These are phyloP conservation scores for Neelides sp. DNA, from an alignment of 1,140 invertebrate species.

Conservation along the genomic window DNA sequence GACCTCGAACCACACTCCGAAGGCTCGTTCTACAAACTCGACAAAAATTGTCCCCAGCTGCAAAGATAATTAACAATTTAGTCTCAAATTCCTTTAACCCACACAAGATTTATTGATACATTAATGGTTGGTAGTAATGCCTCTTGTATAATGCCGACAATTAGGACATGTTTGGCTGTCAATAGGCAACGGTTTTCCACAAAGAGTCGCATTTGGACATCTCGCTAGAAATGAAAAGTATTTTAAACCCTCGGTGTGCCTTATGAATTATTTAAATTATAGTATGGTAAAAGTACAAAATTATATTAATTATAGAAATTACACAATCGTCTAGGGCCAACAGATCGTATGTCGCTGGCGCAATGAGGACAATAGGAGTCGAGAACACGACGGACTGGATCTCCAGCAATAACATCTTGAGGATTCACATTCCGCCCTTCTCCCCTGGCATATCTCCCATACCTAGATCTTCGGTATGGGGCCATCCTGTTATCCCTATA, in stretches of 20 bases:
- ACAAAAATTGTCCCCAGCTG: constrained; percentile 27
- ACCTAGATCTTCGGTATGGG: constrained; percentile 15
- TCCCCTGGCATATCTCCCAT: constrained; percentile 9
- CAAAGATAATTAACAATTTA: constrained; percentile 1
- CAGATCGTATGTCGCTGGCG: constrained; percentile 27
- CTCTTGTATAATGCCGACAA: constrained; percentile 27
- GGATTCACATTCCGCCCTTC: constrained; percentile 6
- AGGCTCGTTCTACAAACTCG: constrained; percentile 27
- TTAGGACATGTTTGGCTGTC: constrained; percentile 23
- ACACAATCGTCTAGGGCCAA: constrained; percentile 22
- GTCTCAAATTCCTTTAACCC: neutral
- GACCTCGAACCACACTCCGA: constrained; percentile 20
- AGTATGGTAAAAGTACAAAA: neutral
- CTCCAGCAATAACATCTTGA: constrained; percentile 26
- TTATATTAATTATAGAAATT: neutral
- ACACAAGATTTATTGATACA: neutral
- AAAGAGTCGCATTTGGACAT: constrained; percentile 25
- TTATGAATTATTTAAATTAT: neutral
- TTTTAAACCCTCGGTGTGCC: too few relatives aligned
- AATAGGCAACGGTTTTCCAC: constrained; percentile 24
- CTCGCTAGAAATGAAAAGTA: constrained; percentile 15
- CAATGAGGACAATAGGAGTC: constrained; percentile 29
- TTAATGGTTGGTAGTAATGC: constrained; percentile 5
- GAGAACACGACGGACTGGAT: constrained; percentile 20
- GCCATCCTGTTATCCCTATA: constrained; percentile 22